phyloP scores from a whole-genome alignment of 92 coral and sea anemone genomes.

The Parazoanthus darwini region DNA sequence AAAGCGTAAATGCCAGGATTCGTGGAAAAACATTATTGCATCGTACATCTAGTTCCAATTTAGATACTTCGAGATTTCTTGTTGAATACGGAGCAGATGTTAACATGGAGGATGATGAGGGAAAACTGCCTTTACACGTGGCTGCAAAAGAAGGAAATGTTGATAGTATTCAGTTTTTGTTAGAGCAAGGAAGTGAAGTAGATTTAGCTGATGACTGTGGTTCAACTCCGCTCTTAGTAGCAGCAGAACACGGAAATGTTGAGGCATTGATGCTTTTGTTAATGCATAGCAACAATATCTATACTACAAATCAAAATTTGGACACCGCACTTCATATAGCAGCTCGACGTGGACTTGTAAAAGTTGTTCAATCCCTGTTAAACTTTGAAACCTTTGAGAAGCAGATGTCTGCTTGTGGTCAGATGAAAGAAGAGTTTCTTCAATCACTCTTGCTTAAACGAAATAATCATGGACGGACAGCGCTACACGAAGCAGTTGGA shows the following conservation, averaged over 20 bases:
- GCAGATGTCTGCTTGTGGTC: background rate
- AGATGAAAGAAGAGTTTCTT: too few species aligned
- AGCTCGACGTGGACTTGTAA: background rate
- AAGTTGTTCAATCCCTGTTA: background rate
- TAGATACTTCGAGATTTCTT: conserved; percentile 16
- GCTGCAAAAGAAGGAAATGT: background rate
- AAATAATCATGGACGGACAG: conserved; percentile 6
- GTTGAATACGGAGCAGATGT: conserved; percentile 37
- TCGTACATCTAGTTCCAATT: conserved; percentile 6
- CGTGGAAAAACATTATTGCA: conserved; percentile 26
- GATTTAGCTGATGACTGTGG: conserved; percentile 4
- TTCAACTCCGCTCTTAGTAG: conserved; percentile 11
- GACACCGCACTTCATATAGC: conserved; percentile 20
- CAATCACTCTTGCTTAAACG: background rate
- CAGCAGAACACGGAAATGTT: background rate
- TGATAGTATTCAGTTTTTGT: conserved; percentile 14
- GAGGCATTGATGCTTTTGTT: background rate
- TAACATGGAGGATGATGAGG: conserved; percentile 10
- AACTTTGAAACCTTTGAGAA: background rate
- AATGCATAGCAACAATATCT: background rate
- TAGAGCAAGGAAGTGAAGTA: conserved; percentile 39
- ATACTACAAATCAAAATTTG: background rate
- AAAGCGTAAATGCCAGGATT: background rate
- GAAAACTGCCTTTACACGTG: conserved; percentile 14
- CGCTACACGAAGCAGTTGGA: background rate